Conservation (phyloP, 1,140 invertebrate species). For the Yoshiicerus persimilis region DNA sequence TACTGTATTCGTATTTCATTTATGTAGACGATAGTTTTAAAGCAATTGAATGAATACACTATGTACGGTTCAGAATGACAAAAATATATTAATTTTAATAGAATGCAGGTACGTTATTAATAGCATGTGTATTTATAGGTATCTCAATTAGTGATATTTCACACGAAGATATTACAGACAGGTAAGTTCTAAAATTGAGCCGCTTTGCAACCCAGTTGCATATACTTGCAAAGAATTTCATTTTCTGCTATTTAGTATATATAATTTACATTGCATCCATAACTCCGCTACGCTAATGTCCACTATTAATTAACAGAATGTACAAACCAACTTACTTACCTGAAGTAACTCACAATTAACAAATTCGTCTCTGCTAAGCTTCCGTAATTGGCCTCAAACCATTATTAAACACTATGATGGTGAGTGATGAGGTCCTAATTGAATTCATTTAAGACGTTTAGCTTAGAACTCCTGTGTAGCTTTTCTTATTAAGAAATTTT, state of each 20-base stretch:
- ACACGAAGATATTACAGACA: slow-evolving; percentile 14
- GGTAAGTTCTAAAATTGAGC: slow-evolving; percentile 20
- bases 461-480: too few species aligned
- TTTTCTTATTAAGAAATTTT: too few species aligned
- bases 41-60: not conserved
- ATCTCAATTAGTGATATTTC: not conserved
- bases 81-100: not conserved
- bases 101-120: slow-evolving; percentile 4
- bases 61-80: not conserved
- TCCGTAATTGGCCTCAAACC: too few species aligned
- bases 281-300: not conserved
- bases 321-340: too few species aligned
- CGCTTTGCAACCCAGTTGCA: slow-evolving; percentile 1
- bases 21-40: not conserved
- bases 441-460: too few species aligned
- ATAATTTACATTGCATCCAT: not conserved
- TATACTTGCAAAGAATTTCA: not conserved
- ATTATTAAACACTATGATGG: too few species aligned
- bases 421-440: too few species aligned
- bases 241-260: not conserved
- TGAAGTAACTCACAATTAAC: too few species aligned
- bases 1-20: not conserved
- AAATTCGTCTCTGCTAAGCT: too few species aligned
- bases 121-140: not conserved
- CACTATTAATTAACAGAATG: not conserved